Conservation (phyloP, 2,888 invertebrate species). For the Cyaniris semiargus region DNA sequence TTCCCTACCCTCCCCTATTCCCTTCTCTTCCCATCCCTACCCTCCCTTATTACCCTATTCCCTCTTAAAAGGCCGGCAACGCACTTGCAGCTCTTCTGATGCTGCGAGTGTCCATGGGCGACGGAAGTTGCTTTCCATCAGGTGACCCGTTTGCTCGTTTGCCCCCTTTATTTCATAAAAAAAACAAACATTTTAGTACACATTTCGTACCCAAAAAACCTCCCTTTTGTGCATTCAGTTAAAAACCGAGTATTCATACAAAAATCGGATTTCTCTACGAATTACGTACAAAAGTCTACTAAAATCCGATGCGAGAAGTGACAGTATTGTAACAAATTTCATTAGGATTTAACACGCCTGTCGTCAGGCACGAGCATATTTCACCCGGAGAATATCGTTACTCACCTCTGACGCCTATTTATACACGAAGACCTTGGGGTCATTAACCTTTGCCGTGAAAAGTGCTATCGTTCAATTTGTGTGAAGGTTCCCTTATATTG, state of each 20-base stretch:
- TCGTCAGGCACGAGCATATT: slow-evolving; percentile 6
- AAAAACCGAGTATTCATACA: not conserved
- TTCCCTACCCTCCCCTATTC: too few species aligned
- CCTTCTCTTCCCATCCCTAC: too few species aligned
- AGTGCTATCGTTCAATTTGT: slow-evolving; percentile 3
- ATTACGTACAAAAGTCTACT: not conserved
- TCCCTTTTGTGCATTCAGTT: too few species aligned
- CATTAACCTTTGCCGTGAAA: slow-evolving; percentile 11
- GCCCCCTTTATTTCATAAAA: too few species aligned
- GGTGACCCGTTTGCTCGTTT: too few species aligned
- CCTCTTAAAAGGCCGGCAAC: too few species aligned
- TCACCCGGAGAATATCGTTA: slow-evolving; percentile 23
- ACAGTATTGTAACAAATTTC: slow-evolving; percentile 26
- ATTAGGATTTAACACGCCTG: slow-evolving; percentile 23
- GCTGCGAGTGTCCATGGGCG: too few species aligned
- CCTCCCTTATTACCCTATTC: too few species aligned
- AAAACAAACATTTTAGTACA: too few species aligned
- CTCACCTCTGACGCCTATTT: slow-evolving; percentile 16
- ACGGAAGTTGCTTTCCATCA: too few species aligned
- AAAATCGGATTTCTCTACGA: not conserved
- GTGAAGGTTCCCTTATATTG: not conserved
- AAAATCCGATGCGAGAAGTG: slow-evolving; percentile 13
- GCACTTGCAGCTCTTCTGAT: too few species aligned
- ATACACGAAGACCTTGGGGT: not conserved
- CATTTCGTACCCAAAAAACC: too few species aligned